A percentile compares a stretch with the other conserved stretches of the same genome.
Evolutionary conservation across 2,113 vertebrate genomes (phyloP).

Genomic region (Xenotilapia caudafasciata): DNA sequence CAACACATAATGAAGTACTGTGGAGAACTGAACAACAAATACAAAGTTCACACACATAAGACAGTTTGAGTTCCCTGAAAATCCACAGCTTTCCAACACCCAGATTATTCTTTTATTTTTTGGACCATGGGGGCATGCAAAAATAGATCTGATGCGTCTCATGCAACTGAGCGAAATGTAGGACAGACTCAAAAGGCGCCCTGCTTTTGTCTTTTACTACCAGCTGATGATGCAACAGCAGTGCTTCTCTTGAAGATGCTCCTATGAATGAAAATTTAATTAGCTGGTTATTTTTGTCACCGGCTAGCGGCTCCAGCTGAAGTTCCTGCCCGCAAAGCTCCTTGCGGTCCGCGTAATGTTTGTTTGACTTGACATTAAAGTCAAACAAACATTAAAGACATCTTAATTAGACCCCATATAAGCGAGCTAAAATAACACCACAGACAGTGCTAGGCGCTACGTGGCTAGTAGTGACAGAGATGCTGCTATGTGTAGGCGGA

Average conservation of each 20-base stretch:
- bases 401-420: neutral
- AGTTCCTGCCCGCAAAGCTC: neutral
- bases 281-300: neutral
- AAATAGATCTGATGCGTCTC: slow-evolving; percentile 1
- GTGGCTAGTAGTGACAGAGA: slow-evolving; percentile 8
- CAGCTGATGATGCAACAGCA: neutral
- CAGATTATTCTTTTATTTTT: neutral
- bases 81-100: neutral
- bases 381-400: neutral
- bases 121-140: neutral
- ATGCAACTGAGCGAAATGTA: slow-evolving; percentile 4
- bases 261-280: neutral
- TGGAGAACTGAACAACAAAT: neutral
- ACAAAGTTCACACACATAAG: neutral
- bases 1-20: neutral
- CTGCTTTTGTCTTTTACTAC: neutral
- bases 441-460: slow-evolving; percentile 1
- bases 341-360: neutral
- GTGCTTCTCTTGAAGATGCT: neutral
- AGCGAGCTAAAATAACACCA: neutral
- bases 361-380: neutral
- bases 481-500: slow-evolving; percentile 50
- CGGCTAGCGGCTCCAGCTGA: neutral
- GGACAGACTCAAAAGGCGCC: neutral
- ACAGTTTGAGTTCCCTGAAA: neutral